A percentile compares a stretch with the other conserved stretches of the same genome.
Evolutionary conservation across 2,113 vertebrate genomes (phyloP).

Genomic region (Martes martes): DNA sequence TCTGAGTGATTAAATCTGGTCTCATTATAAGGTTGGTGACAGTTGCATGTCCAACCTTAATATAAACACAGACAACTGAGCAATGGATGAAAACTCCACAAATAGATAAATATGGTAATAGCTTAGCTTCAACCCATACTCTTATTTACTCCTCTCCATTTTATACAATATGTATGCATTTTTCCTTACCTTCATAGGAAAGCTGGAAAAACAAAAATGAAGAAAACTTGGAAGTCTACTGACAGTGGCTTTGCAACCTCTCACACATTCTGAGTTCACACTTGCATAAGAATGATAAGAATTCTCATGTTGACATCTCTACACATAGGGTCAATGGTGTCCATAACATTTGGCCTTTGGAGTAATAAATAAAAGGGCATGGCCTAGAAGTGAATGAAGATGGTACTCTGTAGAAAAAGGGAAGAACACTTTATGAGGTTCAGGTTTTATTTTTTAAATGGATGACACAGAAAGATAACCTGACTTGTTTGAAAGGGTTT

Average conservation of each 20-base stretch:
- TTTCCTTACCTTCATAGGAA: constrained; percentile 6
- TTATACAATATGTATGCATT: background rate
- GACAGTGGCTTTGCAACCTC: background rate
- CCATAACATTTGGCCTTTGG: background rate
- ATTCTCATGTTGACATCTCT: background rate
- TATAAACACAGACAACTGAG: background rate
- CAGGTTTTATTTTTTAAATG: background rate
- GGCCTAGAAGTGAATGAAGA: background rate
- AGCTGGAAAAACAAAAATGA: background rate
- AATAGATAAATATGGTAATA: background rate
- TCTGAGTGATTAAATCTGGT: background rate
- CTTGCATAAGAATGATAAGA: background rate
- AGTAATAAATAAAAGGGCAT: background rate
- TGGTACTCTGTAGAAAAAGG: background rate
- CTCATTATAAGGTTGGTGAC: background rate
- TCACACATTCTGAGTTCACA: background rate
- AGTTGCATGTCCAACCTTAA: background rate
- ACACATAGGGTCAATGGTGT: background rate
- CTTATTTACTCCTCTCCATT: background rate
- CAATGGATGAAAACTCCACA: background rate
- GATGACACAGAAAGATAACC: constrained; percentile 65
- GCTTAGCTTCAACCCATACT: background rate
- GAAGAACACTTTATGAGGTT: background rate
- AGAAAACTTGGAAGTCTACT: background rate
- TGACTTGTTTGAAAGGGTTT: constrained; percentile 56